Evolutionary conservation across 2,113 vertebrate species (phyloP).

Genomic region (Delphinus delphis): DNA sequence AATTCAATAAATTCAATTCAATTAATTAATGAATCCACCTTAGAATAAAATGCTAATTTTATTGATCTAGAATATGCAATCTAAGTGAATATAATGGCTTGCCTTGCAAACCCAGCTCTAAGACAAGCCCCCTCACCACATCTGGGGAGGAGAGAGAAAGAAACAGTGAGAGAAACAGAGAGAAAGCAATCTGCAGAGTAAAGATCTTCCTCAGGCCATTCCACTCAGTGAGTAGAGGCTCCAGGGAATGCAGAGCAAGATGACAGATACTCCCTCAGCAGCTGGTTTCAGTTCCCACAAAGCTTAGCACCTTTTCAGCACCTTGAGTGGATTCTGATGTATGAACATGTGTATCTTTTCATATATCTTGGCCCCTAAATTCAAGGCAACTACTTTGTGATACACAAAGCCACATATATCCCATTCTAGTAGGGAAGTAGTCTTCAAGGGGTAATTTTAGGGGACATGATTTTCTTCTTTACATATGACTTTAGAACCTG

Average conservation of each 20-base stretch:
- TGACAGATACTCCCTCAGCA: not conserved
- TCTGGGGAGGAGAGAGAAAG: not conserved
- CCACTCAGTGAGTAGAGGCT: not conserved
- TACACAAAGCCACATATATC: not conserved
- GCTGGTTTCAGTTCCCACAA: not conserved
- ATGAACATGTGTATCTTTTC: not conserved
- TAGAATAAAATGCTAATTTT: not conserved
- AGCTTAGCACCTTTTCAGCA: not conserved
- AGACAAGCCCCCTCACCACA: not conserved
- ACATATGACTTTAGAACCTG: not conserved
- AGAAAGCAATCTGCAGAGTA: not conserved
- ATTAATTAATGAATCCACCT: not conserved
- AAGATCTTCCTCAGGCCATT: not conserved
- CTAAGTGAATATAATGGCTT: not conserved
- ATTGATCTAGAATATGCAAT: not conserved
- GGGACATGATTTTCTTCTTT: not conserved
- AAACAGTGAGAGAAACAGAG: not conserved
- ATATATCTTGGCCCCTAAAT: not conserved
- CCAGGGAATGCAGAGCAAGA: not conserved
- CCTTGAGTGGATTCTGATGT: not conserved
- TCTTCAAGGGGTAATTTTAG: not conserved
- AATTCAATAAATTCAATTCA: not conserved
- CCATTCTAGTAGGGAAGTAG: not conserved
- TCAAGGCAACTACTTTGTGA: not conserved
- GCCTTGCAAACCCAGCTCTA: not conserved